Percentiles rank a stretch among this genome's conserved stretches.
Evolutionary conservation across 2,888 invertebrate species (phyloP).

Genomic region (Malacosoma neustria): DNA sequence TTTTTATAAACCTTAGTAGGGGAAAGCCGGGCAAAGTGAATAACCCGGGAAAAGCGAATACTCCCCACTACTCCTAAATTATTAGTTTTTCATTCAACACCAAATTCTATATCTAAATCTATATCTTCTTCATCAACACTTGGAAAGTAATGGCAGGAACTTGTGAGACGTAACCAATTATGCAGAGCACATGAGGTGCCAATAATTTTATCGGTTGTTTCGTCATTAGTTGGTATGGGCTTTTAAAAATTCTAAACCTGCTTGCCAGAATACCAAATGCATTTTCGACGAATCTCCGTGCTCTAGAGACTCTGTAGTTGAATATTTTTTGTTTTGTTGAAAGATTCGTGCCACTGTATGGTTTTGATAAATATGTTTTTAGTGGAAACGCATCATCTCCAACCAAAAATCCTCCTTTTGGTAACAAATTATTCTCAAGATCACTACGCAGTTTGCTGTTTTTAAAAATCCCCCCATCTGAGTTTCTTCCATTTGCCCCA

Average conservation of each 20-base stretch:
- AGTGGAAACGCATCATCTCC: conserved; percentile 9
- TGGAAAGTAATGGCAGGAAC: no score
- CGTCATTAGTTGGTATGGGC: conserved; percentile 8
- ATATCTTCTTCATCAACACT: no score
- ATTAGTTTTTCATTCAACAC: no score
- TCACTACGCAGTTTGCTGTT: conserved; percentile 6
- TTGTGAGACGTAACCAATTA: conserved; percentile 11
- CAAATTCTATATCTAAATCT: no score
- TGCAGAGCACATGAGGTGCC: conserved; percentile 10
- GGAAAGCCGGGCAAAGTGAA: no score
- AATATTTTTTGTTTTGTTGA: conserved; percentile 8
- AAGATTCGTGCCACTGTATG: conserved; percentile 8
- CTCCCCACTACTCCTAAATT: no score
- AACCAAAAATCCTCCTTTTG: conserved; percentile 8
- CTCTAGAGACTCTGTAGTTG: conserved; percentile 11
- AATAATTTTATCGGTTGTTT: conserved; percentile 10
- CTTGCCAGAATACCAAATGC: conserved; percentile 12
- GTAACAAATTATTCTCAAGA: conserved; percentile 9
- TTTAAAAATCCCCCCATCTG: conserved; percentile 7
- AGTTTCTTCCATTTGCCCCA: conserved; percentile 12
- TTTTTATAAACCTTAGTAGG: no score
- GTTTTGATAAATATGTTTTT: conserved; percentile 10
- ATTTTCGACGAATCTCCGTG: conserved; percentile 11
- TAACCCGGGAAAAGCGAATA: no score
- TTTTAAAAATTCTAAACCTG: conserved; percentile 10